Evolutionary conservation across 92 coral and sea anemone species (phyloP).

Genomic region (Zoanthus sansibaricus): DNA sequence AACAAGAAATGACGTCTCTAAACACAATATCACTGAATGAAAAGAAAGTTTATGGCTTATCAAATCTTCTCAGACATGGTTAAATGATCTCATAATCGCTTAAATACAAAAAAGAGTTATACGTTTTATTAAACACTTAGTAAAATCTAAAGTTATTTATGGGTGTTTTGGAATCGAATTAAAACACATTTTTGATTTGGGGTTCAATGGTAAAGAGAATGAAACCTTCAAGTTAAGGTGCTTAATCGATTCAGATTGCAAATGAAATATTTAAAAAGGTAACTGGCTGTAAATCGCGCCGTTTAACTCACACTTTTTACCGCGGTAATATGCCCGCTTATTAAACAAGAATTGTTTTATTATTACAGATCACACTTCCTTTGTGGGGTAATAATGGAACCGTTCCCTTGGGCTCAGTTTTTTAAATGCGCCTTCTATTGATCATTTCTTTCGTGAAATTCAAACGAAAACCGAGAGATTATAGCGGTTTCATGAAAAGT

Average conservation of each 20-base stretch:
- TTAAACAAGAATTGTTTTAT: background rate
- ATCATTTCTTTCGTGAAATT: conserved; percentile 18
- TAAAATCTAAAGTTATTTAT: conserved; percentile 14
- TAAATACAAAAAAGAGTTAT: conserved; percentile 15
- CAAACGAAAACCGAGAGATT: conserved; percentile 14
- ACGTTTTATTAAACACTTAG: conserved; percentile 43
- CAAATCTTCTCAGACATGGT: background rate
- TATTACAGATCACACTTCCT: conserved; percentile 40
- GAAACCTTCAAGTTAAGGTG: background rate
- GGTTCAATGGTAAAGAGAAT: background rate
- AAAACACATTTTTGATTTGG: background rate
- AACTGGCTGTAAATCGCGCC: background rate
- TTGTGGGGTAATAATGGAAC: conserved; percentile 26
- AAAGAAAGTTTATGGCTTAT: background rate
- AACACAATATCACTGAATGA: background rate
- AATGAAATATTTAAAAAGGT: background rate
- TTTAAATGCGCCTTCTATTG: conserved; percentile 28
- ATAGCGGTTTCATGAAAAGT: conserved; percentile 18
- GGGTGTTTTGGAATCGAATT: background rate
- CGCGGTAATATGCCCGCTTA: conserved; percentile 28
- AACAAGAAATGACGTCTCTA: background rate
- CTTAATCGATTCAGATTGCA: background rate
- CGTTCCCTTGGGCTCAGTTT: conserved; percentile 29
- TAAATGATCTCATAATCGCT: conserved; percentile 30
- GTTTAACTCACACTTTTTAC: conserved; percentile 2